Evolutionary conservation across 2,888 invertebrate species (phyloP), one percentile per base, ranked within the genome.

Genomic region (Drosophila stalkeri): DNA sequence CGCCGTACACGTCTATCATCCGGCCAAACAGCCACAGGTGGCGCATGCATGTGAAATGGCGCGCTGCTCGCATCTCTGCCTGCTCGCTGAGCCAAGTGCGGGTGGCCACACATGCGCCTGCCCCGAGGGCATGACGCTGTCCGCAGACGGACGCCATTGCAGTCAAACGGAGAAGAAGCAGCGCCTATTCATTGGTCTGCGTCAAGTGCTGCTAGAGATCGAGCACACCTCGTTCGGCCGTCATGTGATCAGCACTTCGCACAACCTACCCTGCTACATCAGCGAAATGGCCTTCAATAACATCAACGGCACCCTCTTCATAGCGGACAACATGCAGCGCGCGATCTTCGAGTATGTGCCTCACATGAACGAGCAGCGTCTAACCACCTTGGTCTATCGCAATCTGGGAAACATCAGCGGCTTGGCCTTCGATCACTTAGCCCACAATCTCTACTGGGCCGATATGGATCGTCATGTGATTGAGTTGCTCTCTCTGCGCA

Each of bases 31-130:
- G 86, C 94, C 93, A 3, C 91, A 93, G 27, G 89, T 82, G 8
- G 70, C 83, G 6, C 95, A 97, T 92, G 96, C 96, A 0, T 97
- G 97, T 90, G 91, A 91, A 23, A 81, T 92, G 9, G 93, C 94
- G 23, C 93, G 93, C 14, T 98, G 98, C 91, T 95, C 95, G 2
- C 96, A 98, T 89, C 92, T 98, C 31, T 98, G 98, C 87, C 93
- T 98, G 39, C 92, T 97, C 57, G 94, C 94, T 2, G 95, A 95
- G 0, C 93, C 94, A 9, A 89, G 87, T 0, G 92, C 60, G 0
- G 93, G 92, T 0, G 93, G 93, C 0, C 95, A 94, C 72, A 93
- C 94, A 0, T 98, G 98, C 90, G 96, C 95, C 0, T 98, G 98
- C 86, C 96, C 97, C 0, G 94, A 96, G 49, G 96, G 96, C 27